Evolutionary conservation across 2,888 invertebrate genomes (phyloP), one percentile per base, ranked within the genome.

Genomic region (Drosophila vallismaia): DNA sequence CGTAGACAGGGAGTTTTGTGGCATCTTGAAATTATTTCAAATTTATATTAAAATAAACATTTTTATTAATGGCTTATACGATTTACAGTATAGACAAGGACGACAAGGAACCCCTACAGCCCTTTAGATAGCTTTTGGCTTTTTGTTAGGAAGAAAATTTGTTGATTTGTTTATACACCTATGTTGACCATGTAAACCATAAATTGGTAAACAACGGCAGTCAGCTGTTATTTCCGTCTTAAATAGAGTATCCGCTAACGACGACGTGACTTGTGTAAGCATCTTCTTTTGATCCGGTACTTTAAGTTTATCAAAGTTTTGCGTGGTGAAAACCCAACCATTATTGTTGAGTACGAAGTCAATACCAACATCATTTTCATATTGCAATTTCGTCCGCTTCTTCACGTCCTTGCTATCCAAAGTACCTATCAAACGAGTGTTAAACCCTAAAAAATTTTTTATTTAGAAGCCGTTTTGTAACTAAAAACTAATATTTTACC

Each of bases 391-490:
- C 19, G 92, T 90, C 69, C 94, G 93, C 38, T 93, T 93, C 86
- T 94, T 95, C 28, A 86, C 88, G 54, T 91, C 91, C 91, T 94
- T 94, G 82, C 93, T 93, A 86, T 95, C 95, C 10, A 94, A 93
- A 14, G 95, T 92, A 60, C 94, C 92, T 76, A 95, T 93, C 2
- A 94, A 94, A n/a, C 93, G 92, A 10, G 94, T 90, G 70, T 94
- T 94, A 90, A 93, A 94, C 10, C 94, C 94, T 94, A 75, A 1
- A 49, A 8, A 53, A 48, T 24, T 28, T 8, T 29, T 36, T 31
- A 12, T 33, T 36, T 40, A n/a, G 24, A 8, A 1, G 1, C n/a
- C 1, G n/a, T 5, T 4, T 1, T 6, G 1, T 14, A 50, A 28
- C 8, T 4, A 4, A 7, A 3, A 14, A 7, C 28, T 19, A 19